Conservation (phyloP, 2,888 invertebrate genomes). For the Priocnemis perturbator region DNA sequence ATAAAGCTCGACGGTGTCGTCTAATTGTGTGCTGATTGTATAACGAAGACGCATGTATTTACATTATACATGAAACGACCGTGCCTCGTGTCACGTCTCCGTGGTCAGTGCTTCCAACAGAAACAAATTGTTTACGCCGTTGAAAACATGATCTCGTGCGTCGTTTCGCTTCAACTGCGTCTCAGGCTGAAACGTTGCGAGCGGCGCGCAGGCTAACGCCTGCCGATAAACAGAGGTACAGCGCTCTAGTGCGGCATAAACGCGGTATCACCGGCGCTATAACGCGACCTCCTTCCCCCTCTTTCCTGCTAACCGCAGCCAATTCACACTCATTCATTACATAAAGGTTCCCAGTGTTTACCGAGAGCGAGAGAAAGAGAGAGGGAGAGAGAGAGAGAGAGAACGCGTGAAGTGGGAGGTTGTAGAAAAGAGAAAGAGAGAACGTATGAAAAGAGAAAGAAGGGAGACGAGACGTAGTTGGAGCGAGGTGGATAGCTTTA, state of each 20-base stretch:
- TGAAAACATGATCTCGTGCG: conserved; percentile 37
- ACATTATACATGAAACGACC: too few relatives aligned
- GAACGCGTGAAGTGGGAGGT: too few relatives aligned
- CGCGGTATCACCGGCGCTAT: too few relatives aligned
- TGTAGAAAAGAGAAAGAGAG: too few relatives aligned
- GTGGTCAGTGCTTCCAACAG: conserved; percentile 33
- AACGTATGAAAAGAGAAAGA: too few relatives aligned
- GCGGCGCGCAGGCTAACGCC: background rate
- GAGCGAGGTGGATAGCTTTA: conserved; percentile 25
- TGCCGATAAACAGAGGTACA: too few relatives aligned
- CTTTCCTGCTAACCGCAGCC: conserved; percentile 26
- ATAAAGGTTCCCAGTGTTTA: conserved; percentile 69
- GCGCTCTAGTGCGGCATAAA: too few relatives aligned
- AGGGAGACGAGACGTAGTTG: too few relatives aligned
- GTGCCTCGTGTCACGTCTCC: conserved; percentile 11
- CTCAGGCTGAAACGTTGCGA: conserved; percentile 8
- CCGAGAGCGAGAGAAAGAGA: conserved; percentile 24
- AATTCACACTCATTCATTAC: conserved; percentile 71
- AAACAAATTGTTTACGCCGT: conserved; percentile 41
- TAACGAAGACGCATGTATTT: conserved; percentile 22
- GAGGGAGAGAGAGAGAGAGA: too few relatives aligned
- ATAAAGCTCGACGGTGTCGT: conserved; percentile 5
- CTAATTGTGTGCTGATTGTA: conserved; percentile 27
- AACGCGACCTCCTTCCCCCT: conserved; percentile 5
- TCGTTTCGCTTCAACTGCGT: conserved; percentile 26